phyloP scores from a whole-genome alignment of 2,797 vertebrate genomes.

The Epinephelus coioides region DNA sequence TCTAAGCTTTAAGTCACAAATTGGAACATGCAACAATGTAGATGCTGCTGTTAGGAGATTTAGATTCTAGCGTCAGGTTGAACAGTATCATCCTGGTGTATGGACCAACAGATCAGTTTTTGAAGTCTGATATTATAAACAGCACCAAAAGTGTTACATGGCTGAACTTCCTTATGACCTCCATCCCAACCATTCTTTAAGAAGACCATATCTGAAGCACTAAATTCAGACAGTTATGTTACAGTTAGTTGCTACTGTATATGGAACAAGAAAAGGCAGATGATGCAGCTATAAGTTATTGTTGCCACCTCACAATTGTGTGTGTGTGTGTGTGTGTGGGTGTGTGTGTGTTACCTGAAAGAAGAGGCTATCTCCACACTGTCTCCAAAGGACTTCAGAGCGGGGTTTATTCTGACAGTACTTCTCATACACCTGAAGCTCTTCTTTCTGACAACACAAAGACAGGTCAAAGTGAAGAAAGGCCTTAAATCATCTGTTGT shows the following conservation, averaged over 20 bases:
- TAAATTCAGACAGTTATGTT: no score
- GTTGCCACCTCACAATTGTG: background rate
- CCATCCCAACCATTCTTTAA: background rate
- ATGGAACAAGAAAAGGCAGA: background rate
- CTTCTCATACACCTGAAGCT: constrained; percentile 96
- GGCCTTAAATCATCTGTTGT: background rate
- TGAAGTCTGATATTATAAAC: background rate
- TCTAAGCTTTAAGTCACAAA: background rate
- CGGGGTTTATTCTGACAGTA: constrained; percentile 97
- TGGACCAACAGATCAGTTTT: no score
- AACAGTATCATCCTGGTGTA: background rate
- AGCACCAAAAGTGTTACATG: background rate
- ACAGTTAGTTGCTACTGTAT: background rate
- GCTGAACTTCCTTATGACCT: background rate
- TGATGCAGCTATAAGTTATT: background rate
- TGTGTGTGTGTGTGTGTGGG: background rate
- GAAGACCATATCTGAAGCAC: no score
- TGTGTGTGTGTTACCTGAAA: constrained; percentile 88
- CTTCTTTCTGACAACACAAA: constrained; percentile 90
- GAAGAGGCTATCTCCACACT: constrained; percentile 95
- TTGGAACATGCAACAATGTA: background rate
- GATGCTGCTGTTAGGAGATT: background rate
- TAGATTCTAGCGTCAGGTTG: background rate
- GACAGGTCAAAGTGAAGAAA: background rate
- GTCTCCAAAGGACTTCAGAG: constrained; percentile 94